Conservation (phyloP, 2,113 vertebrate genomes). For the Suricata suricatta region DNA sequence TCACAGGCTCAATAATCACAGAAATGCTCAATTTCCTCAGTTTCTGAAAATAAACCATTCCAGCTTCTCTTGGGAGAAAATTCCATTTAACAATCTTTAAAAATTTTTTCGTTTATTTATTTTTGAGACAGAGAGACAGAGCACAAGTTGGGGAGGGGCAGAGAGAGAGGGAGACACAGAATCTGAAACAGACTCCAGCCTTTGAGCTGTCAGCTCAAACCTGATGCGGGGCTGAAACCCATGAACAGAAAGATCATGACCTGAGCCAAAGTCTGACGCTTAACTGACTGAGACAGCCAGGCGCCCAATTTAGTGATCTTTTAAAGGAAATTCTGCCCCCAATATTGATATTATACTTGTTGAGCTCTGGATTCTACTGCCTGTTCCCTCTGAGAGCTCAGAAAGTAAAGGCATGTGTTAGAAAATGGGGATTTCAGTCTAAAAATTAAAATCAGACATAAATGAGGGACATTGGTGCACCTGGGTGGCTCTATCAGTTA, state of each 20-base stretch:
- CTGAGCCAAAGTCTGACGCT: too few relatives aligned
- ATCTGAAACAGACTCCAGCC: too few relatives aligned
- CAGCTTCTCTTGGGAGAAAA: not conserved
- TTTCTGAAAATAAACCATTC: slow-evolving; percentile 42
- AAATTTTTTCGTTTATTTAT: too few relatives aligned
- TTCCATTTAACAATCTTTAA: not conserved
- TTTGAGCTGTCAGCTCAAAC: too few relatives aligned
- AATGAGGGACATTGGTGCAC: not conserved
- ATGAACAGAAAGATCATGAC: too few relatives aligned
- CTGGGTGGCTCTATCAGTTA: too few relatives aligned
- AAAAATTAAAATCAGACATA: slow-evolving; percentile 30
- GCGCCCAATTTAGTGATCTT: not conserved
- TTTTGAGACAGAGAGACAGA: too few relatives aligned
- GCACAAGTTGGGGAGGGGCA: too few relatives aligned
- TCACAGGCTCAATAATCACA: not conserved
- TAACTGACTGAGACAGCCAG: too few relatives aligned
- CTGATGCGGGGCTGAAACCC: too few relatives aligned
- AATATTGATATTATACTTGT: too few relatives aligned
- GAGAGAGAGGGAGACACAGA: too few relatives aligned
- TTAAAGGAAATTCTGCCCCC: not conserved
- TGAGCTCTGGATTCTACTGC: not conserved
- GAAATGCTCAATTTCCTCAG: not conserved
- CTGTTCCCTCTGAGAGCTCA: not conserved
- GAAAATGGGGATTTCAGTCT: not conserved
- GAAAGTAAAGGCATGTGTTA: not conserved